Base-by-base conservation (phyloP, 2,797 vertebrate genomes). In the Scyliorhinus canicula region DNA sequence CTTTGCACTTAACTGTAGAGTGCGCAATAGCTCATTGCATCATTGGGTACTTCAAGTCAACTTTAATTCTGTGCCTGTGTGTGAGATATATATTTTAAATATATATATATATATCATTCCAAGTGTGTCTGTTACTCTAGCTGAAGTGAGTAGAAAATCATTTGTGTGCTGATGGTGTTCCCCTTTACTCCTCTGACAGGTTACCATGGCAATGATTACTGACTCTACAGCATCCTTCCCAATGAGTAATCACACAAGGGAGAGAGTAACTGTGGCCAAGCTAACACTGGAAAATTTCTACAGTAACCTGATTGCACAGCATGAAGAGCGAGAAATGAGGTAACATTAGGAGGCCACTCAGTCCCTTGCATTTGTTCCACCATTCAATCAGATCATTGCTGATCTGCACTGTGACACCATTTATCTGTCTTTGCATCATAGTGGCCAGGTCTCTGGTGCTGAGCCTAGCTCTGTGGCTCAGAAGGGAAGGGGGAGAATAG, bases 231-330 rank as follows among this genome's bases (percentile, higher is more conserved):
- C 98, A 95, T 97, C 98, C 97, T 98, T 99, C 96, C 98, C 99
- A 96, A 99, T 99, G 99, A 99, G 99, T 97, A 99, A 98, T 97
- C 99, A 99, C 97, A 99, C 99, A 95, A 98, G 99, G 40, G 99
- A 99, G 97, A 97, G 99, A 96, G 99, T 99, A 96, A 99, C 99
- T 0, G 99, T 99, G 96, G 99, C 99, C 97, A 99, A 99, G 97
- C 98, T 99, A 95, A 99, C 99, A 0, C 96, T 99, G 97, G 99
- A 99, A 96, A 99, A 99, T 97, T 99, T 99, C 97, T 99, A 99
- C 97, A 99, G 99, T 97, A 99, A 99, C 95, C 97, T 99, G 82
- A 99, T 99, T 93, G 97, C 98, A 50, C 99, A 99, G 96, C 99
- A 99, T 0, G 99, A 99, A 96, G 99, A 99, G 97, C 97, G 99